A percentile compares a stretch with the other conserved stretches of the same genome.
Evolutionary conservation across 2,113 vertebrate genomes (phyloP).

Genomic region (Cyprinodon tularosa): DNA sequence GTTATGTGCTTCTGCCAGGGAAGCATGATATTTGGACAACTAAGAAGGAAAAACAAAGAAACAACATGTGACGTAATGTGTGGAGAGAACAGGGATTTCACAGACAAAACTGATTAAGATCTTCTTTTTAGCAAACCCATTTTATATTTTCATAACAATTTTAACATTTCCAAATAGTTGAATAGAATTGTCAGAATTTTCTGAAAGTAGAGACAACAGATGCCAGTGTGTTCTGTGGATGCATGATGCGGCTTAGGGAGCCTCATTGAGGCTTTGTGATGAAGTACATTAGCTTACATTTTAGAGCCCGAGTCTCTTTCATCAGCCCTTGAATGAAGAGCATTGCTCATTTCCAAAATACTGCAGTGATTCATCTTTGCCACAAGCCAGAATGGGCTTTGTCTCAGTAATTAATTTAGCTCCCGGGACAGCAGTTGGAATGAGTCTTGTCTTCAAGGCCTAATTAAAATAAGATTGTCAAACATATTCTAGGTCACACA

Average conservation of each 20-base stretch:
- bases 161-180: slow-evolving; percentile 1
- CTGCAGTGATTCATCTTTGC: slow-evolving; percentile 74
- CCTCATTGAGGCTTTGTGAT: slow-evolving; percentile 34
- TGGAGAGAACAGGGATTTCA: not conserved
- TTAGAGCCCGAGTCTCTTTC: slow-evolving; percentile 50
- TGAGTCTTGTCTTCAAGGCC: slow-evolving; percentile 71
- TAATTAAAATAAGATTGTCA: slow-evolving; percentile 79
- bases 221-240: slow-evolving; percentile 19
- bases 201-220: slow-evolving; percentile 20
- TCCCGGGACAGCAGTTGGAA: slow-evolving; percentile 73
- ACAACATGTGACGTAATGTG: not conserved
- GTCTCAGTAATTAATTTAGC: slow-evolving; percentile 78
- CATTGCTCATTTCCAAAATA: slow-evolving; percentile 73
- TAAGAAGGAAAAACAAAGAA: slow-evolving; percentile 1
- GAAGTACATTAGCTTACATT: slow-evolving; percentile 53
- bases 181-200: slow-evolving; percentile 19
- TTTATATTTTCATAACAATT: slow-evolving; percentile 17
- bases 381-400: slow-evolving; percentile 72
- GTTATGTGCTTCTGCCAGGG: slow-evolving; percentile 29
- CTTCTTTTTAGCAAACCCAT: slow-evolving; percentile 12
- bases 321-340: slow-evolving; percentile 63
- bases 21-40: not conserved
- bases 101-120: slow-evolving; percentile 5
- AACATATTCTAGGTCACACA: slow-evolving; percentile 74
- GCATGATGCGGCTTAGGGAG: slow-evolving; percentile 18